Evolutionary conservation across 2,888 invertebrate genomes (phyloP).

Genomic region (Argynnis bischoffii): DNA sequence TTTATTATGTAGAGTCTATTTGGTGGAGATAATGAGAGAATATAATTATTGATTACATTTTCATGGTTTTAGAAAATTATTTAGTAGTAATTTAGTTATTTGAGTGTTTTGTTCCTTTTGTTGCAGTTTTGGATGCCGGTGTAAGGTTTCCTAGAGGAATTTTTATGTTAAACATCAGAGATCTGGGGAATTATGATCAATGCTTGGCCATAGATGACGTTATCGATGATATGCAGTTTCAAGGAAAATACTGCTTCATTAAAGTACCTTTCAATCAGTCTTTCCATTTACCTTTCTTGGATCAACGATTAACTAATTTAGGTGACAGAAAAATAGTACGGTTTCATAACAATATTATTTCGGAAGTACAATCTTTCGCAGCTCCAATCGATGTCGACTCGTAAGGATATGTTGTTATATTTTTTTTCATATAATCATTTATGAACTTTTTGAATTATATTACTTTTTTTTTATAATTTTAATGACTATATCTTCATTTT

Average conservation of each 20-base stretch:
- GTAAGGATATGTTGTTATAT: slow-evolving; percentile 17
- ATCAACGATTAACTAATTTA: slow-evolving; percentile 11
- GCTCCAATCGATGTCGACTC: not conserved
- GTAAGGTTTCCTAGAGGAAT: slow-evolving; percentile 51
- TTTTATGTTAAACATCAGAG: slow-evolving; percentile 44
- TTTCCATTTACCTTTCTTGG: slow-evolving; percentile 36
- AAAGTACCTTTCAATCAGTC: slow-evolving; percentile 46
- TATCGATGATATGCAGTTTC: slow-evolving; percentile 40
- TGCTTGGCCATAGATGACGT: slow-evolving; percentile 49
- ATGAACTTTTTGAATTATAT: not conserved
- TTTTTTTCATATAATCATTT: not conserved
- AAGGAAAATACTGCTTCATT: slow-evolving; percentile 60
- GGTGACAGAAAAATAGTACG: slow-evolving; percentile 22
- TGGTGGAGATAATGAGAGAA: too few relatives aligned
- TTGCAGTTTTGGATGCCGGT: slow-evolving; percentile 52
- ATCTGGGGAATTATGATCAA: slow-evolving; percentile 54
- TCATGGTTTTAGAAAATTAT: not conserved
- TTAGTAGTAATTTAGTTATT: not conserved
- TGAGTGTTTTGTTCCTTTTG: slow-evolving; percentile 2
- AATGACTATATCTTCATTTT: not conserved
- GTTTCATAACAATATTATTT: slow-evolving; percentile 17
- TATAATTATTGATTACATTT: not conserved
- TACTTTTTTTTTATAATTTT: not conserved
- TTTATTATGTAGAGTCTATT: too few relatives aligned
- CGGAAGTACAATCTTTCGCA: slow-evolving; percentile 22